Evolutionary conservation across 2,797 vertebrate genomes (phyloP).

Genomic region (Alauda arvensis): DNA sequence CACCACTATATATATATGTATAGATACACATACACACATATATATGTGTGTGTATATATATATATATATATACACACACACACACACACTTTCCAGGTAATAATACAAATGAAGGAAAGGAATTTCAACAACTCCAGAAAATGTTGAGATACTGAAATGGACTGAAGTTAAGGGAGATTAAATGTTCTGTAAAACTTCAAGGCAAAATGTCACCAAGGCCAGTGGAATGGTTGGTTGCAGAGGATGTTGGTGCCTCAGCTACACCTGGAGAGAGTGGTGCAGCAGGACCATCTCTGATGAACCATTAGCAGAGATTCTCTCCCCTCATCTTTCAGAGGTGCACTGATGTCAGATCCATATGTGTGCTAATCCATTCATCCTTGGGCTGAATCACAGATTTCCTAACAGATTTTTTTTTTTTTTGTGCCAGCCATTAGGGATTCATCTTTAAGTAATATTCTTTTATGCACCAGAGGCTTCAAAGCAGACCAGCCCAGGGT

Average conservation of each 20-base stretch:
- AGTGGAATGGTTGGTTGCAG: not conserved
- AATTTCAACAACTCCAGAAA: constrained; percentile 37
- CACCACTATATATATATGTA: not conserved
- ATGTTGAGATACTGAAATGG: constrained; percentile 12
- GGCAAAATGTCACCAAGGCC: not conserved
- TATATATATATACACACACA: too few species aligned
- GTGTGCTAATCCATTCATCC: not conserved
- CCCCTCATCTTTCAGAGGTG: not conserved
- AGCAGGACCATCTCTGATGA: not conserved
- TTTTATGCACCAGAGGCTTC: not conserved
- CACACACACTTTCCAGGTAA: constrained; percentile 18
- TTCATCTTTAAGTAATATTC: not conserved
- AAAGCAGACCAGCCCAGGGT: not conserved
- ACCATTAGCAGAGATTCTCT: not conserved
- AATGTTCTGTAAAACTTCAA: not conserved
- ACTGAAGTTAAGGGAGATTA: not conserved
- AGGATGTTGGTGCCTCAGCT: not conserved
- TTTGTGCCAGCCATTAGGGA: not conserved
- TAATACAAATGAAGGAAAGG: constrained; percentile 26
- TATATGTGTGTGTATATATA: too few species aligned
- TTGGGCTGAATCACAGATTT: not conserved
- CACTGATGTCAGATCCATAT: not conserved
- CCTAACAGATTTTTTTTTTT: not conserved
- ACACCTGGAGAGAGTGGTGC: not conserved
- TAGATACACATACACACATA: too few species aligned